These are phyloP conservation scores for Alethe diademata DNA, from an alignment of 2,113 vertebrate species.

Conservation along the genomic window DNA sequence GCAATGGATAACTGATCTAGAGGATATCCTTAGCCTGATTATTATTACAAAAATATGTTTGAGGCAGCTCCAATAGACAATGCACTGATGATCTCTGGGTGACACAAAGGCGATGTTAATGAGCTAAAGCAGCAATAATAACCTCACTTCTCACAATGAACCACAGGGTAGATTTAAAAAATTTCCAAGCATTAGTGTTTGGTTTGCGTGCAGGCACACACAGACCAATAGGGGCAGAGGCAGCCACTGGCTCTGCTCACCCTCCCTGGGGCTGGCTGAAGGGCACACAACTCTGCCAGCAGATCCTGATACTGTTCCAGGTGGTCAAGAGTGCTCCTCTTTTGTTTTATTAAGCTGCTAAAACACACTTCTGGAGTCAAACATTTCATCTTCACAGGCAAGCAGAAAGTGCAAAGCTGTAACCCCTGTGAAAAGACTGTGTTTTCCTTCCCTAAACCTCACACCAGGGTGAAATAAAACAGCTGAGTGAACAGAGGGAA, in stretches of 20 bases:
- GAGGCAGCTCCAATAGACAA: background rate
- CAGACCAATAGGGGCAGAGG: background rate
- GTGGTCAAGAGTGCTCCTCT: background rate
- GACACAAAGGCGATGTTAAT: background rate
- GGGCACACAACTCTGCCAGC: background rate
- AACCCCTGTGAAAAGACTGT: background rate
- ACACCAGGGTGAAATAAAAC: background rate
- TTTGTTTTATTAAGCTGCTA: slow-evolving; percentile 4
- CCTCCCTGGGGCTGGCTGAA: background rate
- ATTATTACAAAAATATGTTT: background rate
- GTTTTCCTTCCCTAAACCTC: background rate
- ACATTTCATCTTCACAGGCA: background rate
- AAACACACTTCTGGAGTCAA: background rate
- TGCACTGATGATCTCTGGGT: background rate
- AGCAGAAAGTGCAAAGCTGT: background rate
- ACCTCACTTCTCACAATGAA: background rate
- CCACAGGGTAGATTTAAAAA: background rate
- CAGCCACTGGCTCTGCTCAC: background rate
- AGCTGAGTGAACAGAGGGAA: background rate
- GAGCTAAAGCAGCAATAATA: background rate
- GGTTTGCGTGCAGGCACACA: fast-evolving
- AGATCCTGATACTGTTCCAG: background rate
- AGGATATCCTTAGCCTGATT: background rate
- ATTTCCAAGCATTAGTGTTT: background rate
- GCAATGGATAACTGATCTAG: background rate